Conservation (phyloP, 1,140 invertebrate species). For the Asobara japonica region DNA sequence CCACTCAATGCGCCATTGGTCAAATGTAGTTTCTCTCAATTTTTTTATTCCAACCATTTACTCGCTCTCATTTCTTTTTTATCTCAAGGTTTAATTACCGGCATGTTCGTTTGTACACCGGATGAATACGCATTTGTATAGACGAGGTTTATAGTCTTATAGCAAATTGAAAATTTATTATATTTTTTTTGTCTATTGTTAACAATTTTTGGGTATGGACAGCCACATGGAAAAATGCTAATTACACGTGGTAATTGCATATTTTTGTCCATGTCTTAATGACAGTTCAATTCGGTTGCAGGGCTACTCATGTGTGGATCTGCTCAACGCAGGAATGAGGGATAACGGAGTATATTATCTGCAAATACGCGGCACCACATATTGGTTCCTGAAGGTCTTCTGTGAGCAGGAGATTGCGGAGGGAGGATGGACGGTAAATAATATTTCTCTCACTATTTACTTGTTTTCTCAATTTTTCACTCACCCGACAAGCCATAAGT, state of each 20-base stretch:
- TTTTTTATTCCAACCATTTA: not conserved
- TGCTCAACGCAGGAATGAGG: constrained; percentile 83
- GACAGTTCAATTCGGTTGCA: constrained; percentile 59
- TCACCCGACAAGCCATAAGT: no score
- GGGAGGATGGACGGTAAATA: constrained; percentile 92
- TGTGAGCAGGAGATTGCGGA: constrained; percentile 91
- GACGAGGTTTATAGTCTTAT: not conserved
- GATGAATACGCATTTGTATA: no score
- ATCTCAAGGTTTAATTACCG: constrained; percentile 38
- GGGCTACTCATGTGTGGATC: constrained; percentile 88
- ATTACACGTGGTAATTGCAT: constrained; percentile 1
- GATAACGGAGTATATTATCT: constrained; percentile 89
- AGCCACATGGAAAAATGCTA: constrained; percentile 49
- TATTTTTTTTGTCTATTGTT: no score
- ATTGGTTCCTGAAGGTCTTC: constrained; percentile 91
- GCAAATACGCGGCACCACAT: constrained; percentile 87
- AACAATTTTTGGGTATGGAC: no score
- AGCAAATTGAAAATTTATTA: no score
- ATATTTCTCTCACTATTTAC: constrained; percentile 6
- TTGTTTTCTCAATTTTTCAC: not conserved
- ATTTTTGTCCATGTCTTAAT: constrained; percentile 12
- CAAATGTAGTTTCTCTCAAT: constrained; percentile 6
- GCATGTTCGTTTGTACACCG: constrained; percentile 43
- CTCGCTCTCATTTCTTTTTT: constrained; percentile 2
- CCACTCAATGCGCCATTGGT: not conserved